phyloP scores from a whole-genome alignment of 2,113 vertebrate genomes.

The Origma solitaria region DNA sequence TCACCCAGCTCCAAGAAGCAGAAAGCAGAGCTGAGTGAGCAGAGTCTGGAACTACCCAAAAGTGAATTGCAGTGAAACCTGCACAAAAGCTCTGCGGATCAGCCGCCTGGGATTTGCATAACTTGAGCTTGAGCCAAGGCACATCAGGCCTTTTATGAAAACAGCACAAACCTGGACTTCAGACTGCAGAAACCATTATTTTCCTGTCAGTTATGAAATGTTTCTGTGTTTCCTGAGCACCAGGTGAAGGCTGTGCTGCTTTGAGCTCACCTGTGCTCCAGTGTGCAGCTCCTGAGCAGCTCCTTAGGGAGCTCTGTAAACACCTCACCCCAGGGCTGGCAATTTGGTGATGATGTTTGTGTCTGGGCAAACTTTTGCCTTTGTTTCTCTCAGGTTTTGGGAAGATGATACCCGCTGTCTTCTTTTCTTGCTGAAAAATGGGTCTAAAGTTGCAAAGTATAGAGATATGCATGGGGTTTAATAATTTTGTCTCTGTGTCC shows the following conservation, averaged over 20 bases:
- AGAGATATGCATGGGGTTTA: neutral
- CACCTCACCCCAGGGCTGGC: too few relatives aligned
- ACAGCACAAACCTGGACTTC: neutral
- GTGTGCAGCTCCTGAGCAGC: neutral
- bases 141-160: neutral
- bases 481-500: neutral
- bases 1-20: neutral
- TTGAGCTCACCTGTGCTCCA: fast-evolving
- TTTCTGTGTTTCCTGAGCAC: neutral
- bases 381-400: neutral
- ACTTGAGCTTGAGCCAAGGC: neutral
- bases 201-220: neutral
- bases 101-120: neutral
- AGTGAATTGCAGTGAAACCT: neutral
- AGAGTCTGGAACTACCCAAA: neutral
- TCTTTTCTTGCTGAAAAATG: neutral
- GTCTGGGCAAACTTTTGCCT: neutral
- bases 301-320: neutral
- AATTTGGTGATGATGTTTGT: neutral
- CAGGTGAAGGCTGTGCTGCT: neutral
- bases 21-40: neutral
- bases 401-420: neutral
- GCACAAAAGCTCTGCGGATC: neutral
- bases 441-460: neutral
- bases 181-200: neutral